These are phyloP conservation scores for Catostomus latipinnis DNA, from an alignment of 2,797 vertebrate genomes.

Conservation along the genomic window DNA sequence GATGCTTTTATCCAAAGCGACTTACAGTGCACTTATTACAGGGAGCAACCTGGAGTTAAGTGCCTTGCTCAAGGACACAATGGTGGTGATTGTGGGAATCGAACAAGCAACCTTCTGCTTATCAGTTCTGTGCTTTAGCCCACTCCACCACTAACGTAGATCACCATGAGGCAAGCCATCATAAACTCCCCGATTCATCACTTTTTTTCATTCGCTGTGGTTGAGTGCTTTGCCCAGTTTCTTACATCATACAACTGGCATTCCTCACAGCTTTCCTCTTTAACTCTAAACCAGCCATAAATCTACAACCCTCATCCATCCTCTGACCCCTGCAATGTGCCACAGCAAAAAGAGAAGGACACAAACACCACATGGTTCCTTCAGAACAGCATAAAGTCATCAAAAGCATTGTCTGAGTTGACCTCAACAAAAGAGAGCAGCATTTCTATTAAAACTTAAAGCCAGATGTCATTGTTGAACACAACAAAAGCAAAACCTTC, in stretches of 20 bases:
- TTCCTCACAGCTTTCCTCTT: constrained; percentile 34
- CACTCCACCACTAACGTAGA: background rate
- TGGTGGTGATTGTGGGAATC: no score
- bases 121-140: background rate
- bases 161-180: background rate
- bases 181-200: constrained; percentile 57
- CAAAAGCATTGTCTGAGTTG: constrained; percentile 46
- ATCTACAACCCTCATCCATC: constrained; percentile 8
- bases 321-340: constrained; percentile 28
- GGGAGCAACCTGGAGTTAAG: no score
- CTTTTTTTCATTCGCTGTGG: constrained; percentile 59
- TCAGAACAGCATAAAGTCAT: constrained; percentile 33
- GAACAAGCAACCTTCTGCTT: no score
- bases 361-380: constrained; percentile 15
- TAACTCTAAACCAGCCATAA: constrained; percentile 30
- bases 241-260: constrained; percentile 51
- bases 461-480: background rate
- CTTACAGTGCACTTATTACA: no score
- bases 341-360: constrained; percentile 15
- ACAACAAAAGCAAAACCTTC: constrained; percentile 37
- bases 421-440: constrained; percentile 33
- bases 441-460: constrained; percentile 44
- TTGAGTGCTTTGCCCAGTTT: constrained; percentile 47
- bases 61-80: no score
- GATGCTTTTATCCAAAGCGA: no score